Percentiles rank a stretch among this genome's conserved stretches.
Conservation (phyloP, 2,113 vertebrate genomes). For the Myrmophylax atrothorax region DNA sequence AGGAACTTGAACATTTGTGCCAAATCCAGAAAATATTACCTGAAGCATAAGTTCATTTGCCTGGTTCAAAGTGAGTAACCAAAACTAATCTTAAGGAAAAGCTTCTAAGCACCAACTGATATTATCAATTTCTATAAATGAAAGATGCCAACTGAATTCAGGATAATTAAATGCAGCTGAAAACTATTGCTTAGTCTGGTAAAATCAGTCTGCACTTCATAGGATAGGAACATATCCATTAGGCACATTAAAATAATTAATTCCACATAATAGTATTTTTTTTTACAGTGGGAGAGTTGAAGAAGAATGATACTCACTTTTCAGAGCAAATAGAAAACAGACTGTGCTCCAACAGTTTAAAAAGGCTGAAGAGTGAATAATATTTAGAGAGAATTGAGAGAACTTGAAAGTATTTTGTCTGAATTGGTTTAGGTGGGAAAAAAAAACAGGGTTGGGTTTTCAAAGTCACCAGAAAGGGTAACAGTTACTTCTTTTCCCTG, state of each 20-base stretch:
- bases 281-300: not conserved
- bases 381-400: not conserved
- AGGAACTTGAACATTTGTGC: not conserved
- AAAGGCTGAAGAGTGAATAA: not conserved
- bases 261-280: not conserved
- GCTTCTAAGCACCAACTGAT: not conserved
- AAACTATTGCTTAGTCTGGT: not conserved
- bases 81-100: not conserved
- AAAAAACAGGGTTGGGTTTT: not conserved
- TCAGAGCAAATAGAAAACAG: not conserved
- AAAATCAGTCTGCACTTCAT: not conserved
- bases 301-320: not conserved
- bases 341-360: not conserved
- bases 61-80: not conserved
- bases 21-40: not conserved
- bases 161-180: not conserved
- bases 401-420: not conserved
- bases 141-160: not conserved
- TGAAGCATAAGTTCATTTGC: not conserved
- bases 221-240: not conserved
- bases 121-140: not conserved
- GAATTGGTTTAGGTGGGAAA: not conserved
- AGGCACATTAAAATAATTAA: not conserved
- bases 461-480: not conserved
- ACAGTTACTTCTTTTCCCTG: fast-evolving